These are phyloP conservation scores for Psophia crepitans DNA, from an alignment of 2,113 vertebrate species.

Conservation along the genomic window DNA sequence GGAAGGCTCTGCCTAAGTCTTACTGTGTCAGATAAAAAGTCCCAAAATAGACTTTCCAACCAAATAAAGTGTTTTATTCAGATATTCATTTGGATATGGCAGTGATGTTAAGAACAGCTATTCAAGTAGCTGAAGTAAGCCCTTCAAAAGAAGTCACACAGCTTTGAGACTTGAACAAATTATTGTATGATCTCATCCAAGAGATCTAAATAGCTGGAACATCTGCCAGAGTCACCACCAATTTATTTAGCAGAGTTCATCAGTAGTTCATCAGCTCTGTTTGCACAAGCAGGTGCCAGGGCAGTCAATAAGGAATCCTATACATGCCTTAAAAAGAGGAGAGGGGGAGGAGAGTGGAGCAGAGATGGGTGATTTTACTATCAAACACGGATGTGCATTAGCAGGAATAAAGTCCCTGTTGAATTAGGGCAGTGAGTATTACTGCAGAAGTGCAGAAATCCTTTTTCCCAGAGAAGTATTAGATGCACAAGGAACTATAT, in stretches of 20 bases:
- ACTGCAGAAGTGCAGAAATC: not conserved
- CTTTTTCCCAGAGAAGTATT: constrained; percentile 52
- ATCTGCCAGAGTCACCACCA: constrained; percentile 31
- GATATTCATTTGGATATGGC: constrained; percentile 1
- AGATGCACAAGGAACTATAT: constrained; percentile 48
- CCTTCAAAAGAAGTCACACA: constrained; percentile 44
- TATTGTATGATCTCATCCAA: constrained; percentile 46
- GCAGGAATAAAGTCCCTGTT: not conserved
- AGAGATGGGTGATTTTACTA: not conserved
- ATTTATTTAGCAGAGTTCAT: constrained; percentile 43
- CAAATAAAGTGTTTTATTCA: constrained; percentile 48
- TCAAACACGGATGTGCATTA: not conserved
- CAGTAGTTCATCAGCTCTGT: constrained; percentile 42
- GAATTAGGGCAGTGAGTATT: not conserved
- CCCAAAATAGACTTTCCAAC: constrained; percentile 19
- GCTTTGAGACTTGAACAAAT: constrained; percentile 45
- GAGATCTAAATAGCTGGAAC: constrained; percentile 50
- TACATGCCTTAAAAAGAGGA: not conserved
- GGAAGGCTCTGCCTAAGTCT: constrained; percentile 24
- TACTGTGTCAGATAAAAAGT: constrained; percentile 26
- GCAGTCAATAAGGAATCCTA: constrained; percentile 3
- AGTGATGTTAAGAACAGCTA: constrained; percentile 30
- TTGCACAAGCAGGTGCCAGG: constrained; percentile 52
- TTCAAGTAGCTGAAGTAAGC: constrained; percentile 44
- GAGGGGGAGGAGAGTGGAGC: not conserved